Conservation (phyloP, 2,888 invertebrate genomes). For the Steinernema carpocapsae region DNA sequence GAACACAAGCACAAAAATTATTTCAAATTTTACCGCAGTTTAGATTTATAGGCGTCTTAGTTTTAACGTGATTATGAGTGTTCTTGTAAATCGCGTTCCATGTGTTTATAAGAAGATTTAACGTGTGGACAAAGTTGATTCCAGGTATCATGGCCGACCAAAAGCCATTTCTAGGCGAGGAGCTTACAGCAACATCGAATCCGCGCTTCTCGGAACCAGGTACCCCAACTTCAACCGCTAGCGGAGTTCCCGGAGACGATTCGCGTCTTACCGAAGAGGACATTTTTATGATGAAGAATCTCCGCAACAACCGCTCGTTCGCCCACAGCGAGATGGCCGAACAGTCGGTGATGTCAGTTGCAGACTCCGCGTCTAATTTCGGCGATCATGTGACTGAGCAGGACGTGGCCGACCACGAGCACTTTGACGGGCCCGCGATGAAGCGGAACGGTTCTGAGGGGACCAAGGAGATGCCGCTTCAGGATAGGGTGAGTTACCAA, state of each 20-base stretch:
- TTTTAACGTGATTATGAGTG: too few relatives aligned
- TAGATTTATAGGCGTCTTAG: too few relatives aligned
- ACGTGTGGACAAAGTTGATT: too few relatives aligned
- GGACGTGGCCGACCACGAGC: constrained; percentile 31
- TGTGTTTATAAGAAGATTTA: too few relatives aligned
- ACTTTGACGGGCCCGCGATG: background rate
- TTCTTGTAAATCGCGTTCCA: too few relatives aligned
- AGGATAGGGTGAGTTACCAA: constrained; percentile 27
- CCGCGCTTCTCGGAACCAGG: constrained; percentile 23
- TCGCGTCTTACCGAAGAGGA: constrained; percentile 29
- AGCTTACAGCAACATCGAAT: background rate
- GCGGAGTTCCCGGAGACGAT: constrained; percentile 5
- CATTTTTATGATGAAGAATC: constrained; percentile 29
- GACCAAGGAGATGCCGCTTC: background rate
- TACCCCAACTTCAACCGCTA: constrained; percentile 25
- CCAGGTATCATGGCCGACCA: constrained; percentile 24
- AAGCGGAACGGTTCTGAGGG: constrained; percentile 8
- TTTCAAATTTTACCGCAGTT: too few relatives aligned
- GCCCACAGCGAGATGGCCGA: constrained; percentile 53
- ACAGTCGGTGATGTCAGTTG: constrained; percentile 62
- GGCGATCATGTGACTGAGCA: constrained; percentile 60
- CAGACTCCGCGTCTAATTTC: constrained; percentile 65
- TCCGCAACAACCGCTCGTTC: constrained; percentile 28
- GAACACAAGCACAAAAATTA: too few relatives aligned
- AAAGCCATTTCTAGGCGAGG: constrained; percentile 15